Evolutionary conservation across 2,888 invertebrate genomes (phyloP), one percentile per base, ranked within the genome.

Genomic region (Temnothorax ravouxi): DNA sequence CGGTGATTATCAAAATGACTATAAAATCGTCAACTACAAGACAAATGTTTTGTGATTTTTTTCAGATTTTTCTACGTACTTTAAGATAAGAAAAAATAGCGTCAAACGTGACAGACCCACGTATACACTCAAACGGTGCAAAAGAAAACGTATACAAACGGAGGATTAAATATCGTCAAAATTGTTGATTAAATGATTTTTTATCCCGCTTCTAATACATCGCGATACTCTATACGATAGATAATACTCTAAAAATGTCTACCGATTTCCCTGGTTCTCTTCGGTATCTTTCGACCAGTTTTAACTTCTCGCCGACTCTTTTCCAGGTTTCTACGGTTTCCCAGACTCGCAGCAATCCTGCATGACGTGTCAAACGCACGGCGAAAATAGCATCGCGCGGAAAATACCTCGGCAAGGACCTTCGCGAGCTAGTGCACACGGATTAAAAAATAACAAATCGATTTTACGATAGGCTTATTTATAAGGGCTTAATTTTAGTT

Each of bases 391-490:
- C 79, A 50, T 34, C 47, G 72, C 59, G 79, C 13, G 72, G 72
- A 80, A 80, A 80, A 80, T 80, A 80, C 0, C 72, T 38, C 72
- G 59, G 38, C 79, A 72, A 72, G 52, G 69, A 80, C 72, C 79
- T 80, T 80, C 79, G 72, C 72, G 79, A 25, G 38, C 72, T 80
- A 80, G 61, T 71, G 59, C 72, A 80, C 72, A 50, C 38, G 59
- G 59, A 80, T 80, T 80, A 59, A 61, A 80, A 80, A 80, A 80
- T 71, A 71, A 72, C 72, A 61, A 72, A 72, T 80, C 79, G 79
- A 80, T 80, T 72, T 80, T 80, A 50, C n/a, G 47, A 71, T 47
- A n/a, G 34, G 47, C 47, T 72, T 80, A 72, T 80, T 80, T 72
- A 71, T 72, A 80, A 72, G 25, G 38, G n/a, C 41, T n/a, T 79